Evolutionary conservation across 1,140 invertebrate species (phyloP).

Genomic region (Drosophila athabasca): DNA sequence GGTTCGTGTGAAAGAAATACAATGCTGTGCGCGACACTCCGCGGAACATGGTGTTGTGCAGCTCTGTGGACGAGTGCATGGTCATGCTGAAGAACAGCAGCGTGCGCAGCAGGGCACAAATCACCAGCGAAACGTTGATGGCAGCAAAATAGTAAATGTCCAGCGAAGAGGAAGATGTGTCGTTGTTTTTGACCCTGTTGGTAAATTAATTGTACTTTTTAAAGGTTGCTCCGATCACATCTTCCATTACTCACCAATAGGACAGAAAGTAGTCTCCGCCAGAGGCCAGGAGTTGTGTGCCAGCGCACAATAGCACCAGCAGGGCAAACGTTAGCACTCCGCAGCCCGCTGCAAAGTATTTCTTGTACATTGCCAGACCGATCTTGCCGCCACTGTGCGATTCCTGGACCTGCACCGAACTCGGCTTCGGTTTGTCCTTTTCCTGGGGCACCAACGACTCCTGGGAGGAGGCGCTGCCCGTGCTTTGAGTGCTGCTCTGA

Average conservation of each 20-base stretch:
- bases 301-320: slow-evolving; percentile 72
- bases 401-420: slow-evolving; percentile 84
- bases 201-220: slow-evolving; percentile 11
- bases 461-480: slow-evolving; percentile 78
- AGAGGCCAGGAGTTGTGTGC: slow-evolving; percentile 87
- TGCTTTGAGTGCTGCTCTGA: slow-evolving; percentile 68
- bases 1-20: slow-evolving; percentile 92
- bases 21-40: slow-evolving; percentile 85
- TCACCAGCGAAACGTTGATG: slow-evolving; percentile 86
- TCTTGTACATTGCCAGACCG: slow-evolving; percentile 85
- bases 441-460: slow-evolving; percentile 84
- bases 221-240: not conserved
- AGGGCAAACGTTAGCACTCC: slow-evolving; percentile 84
- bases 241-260: slow-evolving; percentile 85
- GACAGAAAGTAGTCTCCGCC: slow-evolving; percentile 88
- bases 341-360: slow-evolving; percentile 86
- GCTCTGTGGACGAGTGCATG: slow-evolving; percentile 88
- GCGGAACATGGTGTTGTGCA: slow-evolving; percentile 67
- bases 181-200: slow-evolving; percentile 84
- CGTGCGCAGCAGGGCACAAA: slow-evolving; percentile 85
- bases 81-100: slow-evolving; percentile 88
- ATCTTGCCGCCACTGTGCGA: slow-evolving; percentile 85
- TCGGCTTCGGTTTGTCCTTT: slow-evolving; percentile 41
- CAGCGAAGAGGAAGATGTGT: slow-evolving; percentile 9
- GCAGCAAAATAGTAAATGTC: slow-evolving; percentile 84